These are phyloP conservation scores for Phoeniculus purpureus DNA, from an alignment of 2,797 vertebrate species.

Conservation along the genomic window DNA sequence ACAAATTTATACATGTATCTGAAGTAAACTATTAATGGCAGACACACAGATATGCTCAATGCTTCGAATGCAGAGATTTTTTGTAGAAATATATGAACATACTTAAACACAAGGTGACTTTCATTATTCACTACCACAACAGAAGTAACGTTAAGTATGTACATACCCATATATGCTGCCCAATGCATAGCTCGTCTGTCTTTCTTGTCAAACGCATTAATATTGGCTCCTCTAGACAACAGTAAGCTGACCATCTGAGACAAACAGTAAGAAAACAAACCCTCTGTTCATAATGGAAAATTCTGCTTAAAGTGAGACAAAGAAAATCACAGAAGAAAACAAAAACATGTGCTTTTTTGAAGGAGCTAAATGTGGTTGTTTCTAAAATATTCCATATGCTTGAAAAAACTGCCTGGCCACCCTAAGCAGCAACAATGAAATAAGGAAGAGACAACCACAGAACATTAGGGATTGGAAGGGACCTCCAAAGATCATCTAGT, in stretches of 20 bases:
- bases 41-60: not conserved
- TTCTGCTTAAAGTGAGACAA: not conserved
- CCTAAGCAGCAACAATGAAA: not conserved
- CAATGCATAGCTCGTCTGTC: conserved; percentile 98
- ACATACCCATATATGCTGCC: conserved; percentile 98
- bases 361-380: not conserved
- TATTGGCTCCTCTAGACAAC: conserved; percentile 96
- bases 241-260: conserved; percentile 95
- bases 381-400: not conserved
- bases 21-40: not conserved
- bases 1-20: not conserved
- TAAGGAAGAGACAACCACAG: not conserved
- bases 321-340: not conserved
- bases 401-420: not conserved
- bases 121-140: not conserved
- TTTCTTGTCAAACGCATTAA: conserved; percentile 99
- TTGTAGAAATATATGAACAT: not conserved
- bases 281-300: not conserved
- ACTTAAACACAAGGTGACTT: not conserved
- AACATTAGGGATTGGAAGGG: too few relatives aligned
- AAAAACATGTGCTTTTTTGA: not conserved
- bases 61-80: not conserved
- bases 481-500: too few relatives aligned
- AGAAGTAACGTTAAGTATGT: conserved; percentile 6
- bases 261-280: conserved; percentile 13